Base-by-base conservation (phyloP, 2,113 vertebrate genomes). In the Pelvicachromis taeniatus region DNA sequence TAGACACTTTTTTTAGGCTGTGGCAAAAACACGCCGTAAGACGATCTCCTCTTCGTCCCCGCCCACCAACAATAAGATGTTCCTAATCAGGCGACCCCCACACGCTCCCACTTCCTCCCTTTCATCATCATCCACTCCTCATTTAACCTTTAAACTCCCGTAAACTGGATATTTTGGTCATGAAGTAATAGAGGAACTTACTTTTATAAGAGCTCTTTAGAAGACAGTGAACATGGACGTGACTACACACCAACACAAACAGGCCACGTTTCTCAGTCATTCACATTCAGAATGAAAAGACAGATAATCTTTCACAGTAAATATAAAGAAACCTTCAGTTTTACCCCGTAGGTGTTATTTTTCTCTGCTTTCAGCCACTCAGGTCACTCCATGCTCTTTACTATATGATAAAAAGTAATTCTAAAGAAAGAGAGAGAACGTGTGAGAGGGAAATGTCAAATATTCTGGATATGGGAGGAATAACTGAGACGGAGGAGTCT, bases 361-460 rank as follows among this genome's bases (percentile, higher is more conserved):
- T 52, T 54, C 61, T 52, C 55, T 61, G 54, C 61, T 54, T 58
- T 40, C 59, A 29, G 70, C 45, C 53, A 17, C 63, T 35, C 17
- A 3, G 70, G 89, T 81, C 75, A 21, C 78, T 68, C 78, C 16
- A 4, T 6, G 2, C 63, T 50, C 29, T 73, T 56, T 31, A 29
- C 68, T 40, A 16, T 9, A 77, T 35, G 70, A 84, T 75, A 61
- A 29, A 59, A 83, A 56, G 80, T 38, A 2, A 73, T 78, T 80
- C 80, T 55, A 5, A 65, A 56, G 77, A 83, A 65, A 42, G 54
- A 31, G 58, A 77, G 17, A 17, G 38, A n/a, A 42, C 26, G 80
- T 56, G 55, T 33, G 79, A 86, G 88, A 87, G 19, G 73, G 84
- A 92, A 85, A 91, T 91, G 89, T 88, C 86, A 88, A 85, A 91